Conservation (phyloP, 2,888 invertebrate genomes). For the Salpingus planirostris region DNA sequence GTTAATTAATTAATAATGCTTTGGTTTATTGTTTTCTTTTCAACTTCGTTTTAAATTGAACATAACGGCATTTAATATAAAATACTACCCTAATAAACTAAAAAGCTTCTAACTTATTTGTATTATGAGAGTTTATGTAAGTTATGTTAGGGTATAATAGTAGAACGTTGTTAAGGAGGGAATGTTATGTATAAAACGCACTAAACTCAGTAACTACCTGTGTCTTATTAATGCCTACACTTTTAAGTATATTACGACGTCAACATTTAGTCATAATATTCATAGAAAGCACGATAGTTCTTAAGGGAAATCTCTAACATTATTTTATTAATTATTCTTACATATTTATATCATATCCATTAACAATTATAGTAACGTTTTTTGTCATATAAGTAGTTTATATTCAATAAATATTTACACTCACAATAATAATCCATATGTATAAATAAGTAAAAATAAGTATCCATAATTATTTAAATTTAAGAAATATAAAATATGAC, state of each 20-base stretch:
- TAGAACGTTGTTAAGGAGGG: conserved; percentile 15
- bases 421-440: conserved; percentile 12
- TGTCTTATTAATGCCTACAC: conserved; percentile 13
- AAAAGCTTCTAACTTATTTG: no score
- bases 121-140: neutral
- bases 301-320: conserved; percentile 19
- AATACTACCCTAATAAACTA: conserved; percentile 10
- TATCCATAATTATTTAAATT: no score
- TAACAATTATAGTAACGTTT: conserved; percentile 21
- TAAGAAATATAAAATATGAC: conserved; percentile 10
- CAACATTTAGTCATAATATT: conserved; percentile 13
- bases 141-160: conserved; percentile 4
- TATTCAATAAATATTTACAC: conserved; percentile 22
- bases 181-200: conserved; percentile 22
- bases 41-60: conserved; percentile 13
- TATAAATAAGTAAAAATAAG: no score
- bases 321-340: conserved; percentile 9
- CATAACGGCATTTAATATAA: conserved; percentile 10
- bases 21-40: no score
- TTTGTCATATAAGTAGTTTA: conserved; percentile 16
- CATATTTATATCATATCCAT: no score
- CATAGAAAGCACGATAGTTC: conserved; percentile 24
- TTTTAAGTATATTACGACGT: conserved; percentile 2
- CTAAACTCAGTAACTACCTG: conserved; percentile 14
- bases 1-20: conserved; percentile 2